phyloP scores from a whole-genome alignment of 2,797 vertebrate species.

The Sebastes nivosus region DNA sequence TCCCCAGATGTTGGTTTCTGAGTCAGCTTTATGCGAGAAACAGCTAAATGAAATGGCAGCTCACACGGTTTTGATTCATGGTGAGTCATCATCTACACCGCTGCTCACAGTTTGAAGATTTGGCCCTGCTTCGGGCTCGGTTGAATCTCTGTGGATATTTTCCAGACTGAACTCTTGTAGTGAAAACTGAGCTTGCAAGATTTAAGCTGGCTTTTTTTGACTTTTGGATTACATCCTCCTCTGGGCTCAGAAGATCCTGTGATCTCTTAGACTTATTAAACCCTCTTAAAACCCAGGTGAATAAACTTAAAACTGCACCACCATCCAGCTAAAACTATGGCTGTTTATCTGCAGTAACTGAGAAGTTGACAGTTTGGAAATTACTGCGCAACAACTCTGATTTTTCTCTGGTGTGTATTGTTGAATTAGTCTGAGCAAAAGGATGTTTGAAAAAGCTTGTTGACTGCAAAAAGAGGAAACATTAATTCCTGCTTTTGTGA shows the following conservation, averaged over 20 bases:
- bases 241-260: constrained; percentile 34
- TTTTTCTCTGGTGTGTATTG: constrained; percentile 10
- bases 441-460: constrained; percentile 21
- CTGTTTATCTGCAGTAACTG: constrained; percentile 42
- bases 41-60: not conserved
- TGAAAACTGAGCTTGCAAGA: constrained; percentile 31
- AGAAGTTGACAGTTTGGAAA: constrained; percentile 44
- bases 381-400: constrained; percentile 17
- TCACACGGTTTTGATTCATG: constrained; percentile 8
- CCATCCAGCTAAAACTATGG: constrained; percentile 23
- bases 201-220: constrained; percentile 25
- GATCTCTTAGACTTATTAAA: constrained; percentile 38
- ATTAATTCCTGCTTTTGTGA: constrained; percentile 40
- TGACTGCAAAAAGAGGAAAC: constrained; percentile 25
- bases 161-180: constrained; percentile 26
- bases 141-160: constrained; percentile 28
- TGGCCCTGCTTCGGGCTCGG: constrained; percentile 13
- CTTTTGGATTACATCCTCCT: constrained; percentile 36
- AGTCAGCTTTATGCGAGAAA: constrained; percentile 15
- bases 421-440: constrained; percentile 25
- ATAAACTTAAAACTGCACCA: constrained; percentile 41
- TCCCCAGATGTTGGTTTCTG: not conserved
- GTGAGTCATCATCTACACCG: constrained; percentile 37
- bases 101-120: constrained; percentile 10
- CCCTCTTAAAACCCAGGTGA: constrained; percentile 33